These are phyloP conservation scores for Microplitis manilae DNA, from an alignment of 2,888 invertebrate species.

Conservation along the genomic window DNA sequence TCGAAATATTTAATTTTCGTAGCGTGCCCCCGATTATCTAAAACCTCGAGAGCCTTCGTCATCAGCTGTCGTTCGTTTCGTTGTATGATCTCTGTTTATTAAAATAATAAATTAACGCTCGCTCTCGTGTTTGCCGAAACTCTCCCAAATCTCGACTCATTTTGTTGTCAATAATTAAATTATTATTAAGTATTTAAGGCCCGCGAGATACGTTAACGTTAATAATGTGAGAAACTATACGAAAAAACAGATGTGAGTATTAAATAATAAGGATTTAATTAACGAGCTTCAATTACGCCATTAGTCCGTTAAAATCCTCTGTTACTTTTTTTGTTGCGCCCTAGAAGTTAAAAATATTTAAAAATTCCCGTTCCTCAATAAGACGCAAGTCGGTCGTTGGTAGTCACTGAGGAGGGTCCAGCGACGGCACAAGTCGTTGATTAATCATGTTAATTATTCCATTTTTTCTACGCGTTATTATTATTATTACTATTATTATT, in stretches of 20 bases:
- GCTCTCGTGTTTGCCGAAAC: constrained; percentile 20
- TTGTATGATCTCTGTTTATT: constrained; percentile 24
- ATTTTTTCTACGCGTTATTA: constrained; percentile 31
- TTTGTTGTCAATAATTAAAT: too few relatives aligned
- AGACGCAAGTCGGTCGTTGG: constrained; percentile 35
- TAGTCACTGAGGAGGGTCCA: constrained; percentile 26
- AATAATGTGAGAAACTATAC: background rate
- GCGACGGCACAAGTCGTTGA: constrained; percentile 28
- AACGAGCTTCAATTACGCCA: constrained; percentile 2
- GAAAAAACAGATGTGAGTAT: background rate
- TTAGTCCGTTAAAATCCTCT: constrained; percentile 9
- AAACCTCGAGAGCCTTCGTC: constrained; percentile 31
- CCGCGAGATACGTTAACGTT: background rate
- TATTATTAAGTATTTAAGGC: too few relatives aligned
- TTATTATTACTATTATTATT: constrained; percentile 43
- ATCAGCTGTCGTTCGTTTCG: constrained; percentile 13
- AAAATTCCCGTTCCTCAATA: constrained; percentile 23
- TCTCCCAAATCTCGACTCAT: too few relatives aligned
- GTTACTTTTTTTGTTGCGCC: constrained; percentile 9
- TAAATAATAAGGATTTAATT: background rate
- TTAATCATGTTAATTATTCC: constrained; percentile 31
- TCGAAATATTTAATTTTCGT: constrained; percentile 19
- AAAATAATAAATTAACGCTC: constrained; percentile 2
- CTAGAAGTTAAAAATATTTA: constrained; percentile 6
- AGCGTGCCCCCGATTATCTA: constrained; percentile 32